Conservation (phyloP, 2,888 invertebrate species). For the Mesochorus sp. region DNA sequence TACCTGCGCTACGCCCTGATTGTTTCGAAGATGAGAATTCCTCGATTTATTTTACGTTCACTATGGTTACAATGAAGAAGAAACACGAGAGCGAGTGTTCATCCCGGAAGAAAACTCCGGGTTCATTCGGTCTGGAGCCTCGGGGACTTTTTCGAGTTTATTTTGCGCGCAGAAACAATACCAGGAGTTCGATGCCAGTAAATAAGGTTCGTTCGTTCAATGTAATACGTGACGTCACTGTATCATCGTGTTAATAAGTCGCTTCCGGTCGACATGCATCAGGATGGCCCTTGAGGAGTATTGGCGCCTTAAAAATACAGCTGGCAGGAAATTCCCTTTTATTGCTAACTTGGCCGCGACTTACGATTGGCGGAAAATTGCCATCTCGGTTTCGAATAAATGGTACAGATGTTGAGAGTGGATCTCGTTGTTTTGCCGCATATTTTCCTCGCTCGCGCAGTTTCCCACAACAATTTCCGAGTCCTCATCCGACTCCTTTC, state of each 20-base stretch:
- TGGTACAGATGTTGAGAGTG: neutral
- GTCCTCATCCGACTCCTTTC: neutral
- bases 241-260: neutral
- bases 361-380: neutral
- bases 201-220: constrained; percentile 37
- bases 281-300: neutral
- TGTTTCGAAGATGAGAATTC: constrained; percentile 50
- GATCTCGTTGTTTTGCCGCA: neutral
- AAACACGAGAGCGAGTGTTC: neutral
- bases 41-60: constrained; percentile 56
- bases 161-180: constrained; percentile 45
- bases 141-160: constrained; percentile 33
- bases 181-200: constrained; percentile 41
- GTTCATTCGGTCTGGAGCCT: constrained; percentile 19
- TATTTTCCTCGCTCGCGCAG: neutral
- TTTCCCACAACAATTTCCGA: neutral
- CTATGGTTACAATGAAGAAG: constrained; percentile 34
- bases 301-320: constrained; percentile 49
- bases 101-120: constrained; percentile 29
- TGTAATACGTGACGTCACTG: neutral
- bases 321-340: neutral
- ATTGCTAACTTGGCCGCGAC: neutral
- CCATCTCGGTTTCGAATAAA: neutral
- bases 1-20: constrained; percentile 44
- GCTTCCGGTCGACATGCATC: neutral